phyloP scores from a whole-genome alignment of 2,888 invertebrate genomes.

The Gymnoscelis rufifasciata region DNA sequence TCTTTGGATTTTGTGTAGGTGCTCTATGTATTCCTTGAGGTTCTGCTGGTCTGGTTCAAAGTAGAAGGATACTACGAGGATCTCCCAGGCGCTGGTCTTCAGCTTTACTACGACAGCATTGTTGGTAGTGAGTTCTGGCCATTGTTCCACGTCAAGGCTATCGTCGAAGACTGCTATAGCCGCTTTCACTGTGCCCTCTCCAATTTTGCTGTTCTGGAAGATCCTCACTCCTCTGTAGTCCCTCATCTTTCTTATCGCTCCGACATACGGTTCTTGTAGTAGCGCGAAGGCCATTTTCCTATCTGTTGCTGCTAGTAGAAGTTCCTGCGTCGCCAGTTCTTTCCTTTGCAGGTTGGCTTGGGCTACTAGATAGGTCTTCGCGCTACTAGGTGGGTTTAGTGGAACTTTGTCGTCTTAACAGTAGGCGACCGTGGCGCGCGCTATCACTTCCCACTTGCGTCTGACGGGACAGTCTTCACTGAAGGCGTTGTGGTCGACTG shows the following conservation, averaged over 20 bases:
- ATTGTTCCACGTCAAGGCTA: not conserved
- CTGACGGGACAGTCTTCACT: not conserved
- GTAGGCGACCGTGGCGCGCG: slow-evolving; percentile 13
- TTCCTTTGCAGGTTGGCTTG: not conserved
- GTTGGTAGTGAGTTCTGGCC: not conserved
- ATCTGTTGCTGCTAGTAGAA: not conserved
- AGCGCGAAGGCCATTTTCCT: not conserved
- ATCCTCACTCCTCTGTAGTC: not conserved
- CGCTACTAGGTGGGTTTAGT: too few relatives aligned
- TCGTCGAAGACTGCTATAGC: not conserved
- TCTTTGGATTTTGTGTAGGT: not conserved
- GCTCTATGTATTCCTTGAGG: not conserved
- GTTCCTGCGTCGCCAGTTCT: not conserved
- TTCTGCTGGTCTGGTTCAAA: not conserved
- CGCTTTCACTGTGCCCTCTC: not conserved
- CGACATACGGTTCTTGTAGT: not conserved
- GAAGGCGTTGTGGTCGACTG: not conserved
- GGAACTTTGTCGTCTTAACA: slow-evolving; percentile 17
- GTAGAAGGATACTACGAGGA: not conserved
- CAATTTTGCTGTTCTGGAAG: not conserved
- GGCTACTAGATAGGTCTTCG: too few relatives aligned
- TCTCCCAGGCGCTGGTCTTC: not conserved
- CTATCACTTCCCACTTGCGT: slow-evolving; percentile 4
- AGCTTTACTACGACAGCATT: not conserved
- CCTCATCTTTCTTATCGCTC: not conserved